Conservation (phyloP, 2,113 vertebrate species). For the Podilymbus podiceps region DNA sequence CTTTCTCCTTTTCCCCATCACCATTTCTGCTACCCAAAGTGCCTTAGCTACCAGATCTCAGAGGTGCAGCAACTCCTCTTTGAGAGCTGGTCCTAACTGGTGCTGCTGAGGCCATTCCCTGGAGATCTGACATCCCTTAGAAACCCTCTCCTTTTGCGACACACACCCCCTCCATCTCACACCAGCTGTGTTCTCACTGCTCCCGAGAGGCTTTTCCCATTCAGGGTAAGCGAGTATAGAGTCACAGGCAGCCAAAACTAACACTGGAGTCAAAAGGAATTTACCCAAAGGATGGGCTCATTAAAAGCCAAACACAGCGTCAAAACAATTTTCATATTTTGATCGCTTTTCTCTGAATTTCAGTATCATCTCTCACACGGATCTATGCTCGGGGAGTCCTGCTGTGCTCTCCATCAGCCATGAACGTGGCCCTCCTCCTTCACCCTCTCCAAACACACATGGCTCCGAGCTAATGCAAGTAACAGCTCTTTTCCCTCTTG, state of each 20-base stretch:
- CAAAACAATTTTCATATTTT: constrained; percentile 7
- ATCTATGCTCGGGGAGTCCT: neutral
- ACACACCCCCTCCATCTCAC: neutral
- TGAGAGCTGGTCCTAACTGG: neutral
- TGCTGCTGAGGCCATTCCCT: neutral
- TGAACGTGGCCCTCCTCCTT: neutral
- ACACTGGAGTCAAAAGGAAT: neutral
- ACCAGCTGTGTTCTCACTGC: neutral
- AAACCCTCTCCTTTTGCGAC: neutral
- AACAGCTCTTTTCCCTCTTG: neutral
- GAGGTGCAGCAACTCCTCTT: neutral
- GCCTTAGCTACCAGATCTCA: neutral
- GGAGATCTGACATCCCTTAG: neutral
- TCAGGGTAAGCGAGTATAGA: neutral
- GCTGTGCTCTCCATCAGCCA: neutral
- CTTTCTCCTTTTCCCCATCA: neutral
- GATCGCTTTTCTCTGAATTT: neutral
- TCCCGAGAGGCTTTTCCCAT: neutral
- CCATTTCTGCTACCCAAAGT: neutral
- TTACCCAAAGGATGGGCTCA: neutral
- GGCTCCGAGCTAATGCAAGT: neutral
- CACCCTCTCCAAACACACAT: neutral
- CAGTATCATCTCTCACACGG: neutral
- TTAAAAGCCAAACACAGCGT: neutral
- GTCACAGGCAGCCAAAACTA: neutral